A percentile compares a stretch with the other conserved stretches of the same genome.
These are phyloP conservation scores for Mayetiola destructor DNA, from an alignment of 2,888 invertebrate species.

Conservation along the genomic window DNA sequence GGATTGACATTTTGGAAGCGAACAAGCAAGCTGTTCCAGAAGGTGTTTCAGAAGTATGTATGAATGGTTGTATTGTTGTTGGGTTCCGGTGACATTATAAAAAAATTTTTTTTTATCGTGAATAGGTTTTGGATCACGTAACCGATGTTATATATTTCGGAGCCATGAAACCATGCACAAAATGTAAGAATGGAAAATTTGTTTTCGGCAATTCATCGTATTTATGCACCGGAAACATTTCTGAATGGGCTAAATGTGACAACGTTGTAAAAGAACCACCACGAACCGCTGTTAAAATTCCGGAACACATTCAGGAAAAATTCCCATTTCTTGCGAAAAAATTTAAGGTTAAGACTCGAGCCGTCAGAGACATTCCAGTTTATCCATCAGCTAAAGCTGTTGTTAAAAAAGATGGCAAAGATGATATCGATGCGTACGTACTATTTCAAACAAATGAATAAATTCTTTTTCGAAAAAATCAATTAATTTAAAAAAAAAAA, in stretches of 20 bases:
- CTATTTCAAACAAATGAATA: too few relatives aligned
- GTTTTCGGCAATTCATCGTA: slow-evolving; percentile 61
- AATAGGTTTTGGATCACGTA: slow-evolving; percentile 58
- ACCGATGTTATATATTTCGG: slow-evolving; percentile 86
- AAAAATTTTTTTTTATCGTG: neutral
- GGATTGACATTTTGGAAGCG: slow-evolving; percentile 47
- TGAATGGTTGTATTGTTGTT: neutral
- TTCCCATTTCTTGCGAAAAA: slow-evolving; percentile 47
- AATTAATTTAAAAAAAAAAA: neutral
- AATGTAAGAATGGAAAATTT: slow-evolving; percentile 45
- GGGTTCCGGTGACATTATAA: neutral
- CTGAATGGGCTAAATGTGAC: slow-evolving; percentile 83
- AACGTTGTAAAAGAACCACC: slow-evolving; percentile 56
- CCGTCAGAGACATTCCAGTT: slow-evolving; percentile 41
- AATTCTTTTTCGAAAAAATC: neutral
- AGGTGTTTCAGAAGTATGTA: slow-evolving; percentile 50
- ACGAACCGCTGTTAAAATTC: slow-evolving; percentile 53
- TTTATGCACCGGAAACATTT: slow-evolving; percentile 65
- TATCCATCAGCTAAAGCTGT: slow-evolving; percentile 29
- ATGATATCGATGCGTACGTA: slow-evolving; percentile 27
- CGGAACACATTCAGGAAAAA: slow-evolving; percentile 42
- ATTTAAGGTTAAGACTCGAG: slow-evolving; percentile 41
- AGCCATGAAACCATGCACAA: slow-evolving; percentile 54
- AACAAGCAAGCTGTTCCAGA: slow-evolving; percentile 58
- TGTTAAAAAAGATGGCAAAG: slow-evolving; percentile 41